These are phyloP conservation scores for Narcine bancroftii DNA, from an alignment of 2,113 vertebrate species.

Conservation along the genomic window DNA sequence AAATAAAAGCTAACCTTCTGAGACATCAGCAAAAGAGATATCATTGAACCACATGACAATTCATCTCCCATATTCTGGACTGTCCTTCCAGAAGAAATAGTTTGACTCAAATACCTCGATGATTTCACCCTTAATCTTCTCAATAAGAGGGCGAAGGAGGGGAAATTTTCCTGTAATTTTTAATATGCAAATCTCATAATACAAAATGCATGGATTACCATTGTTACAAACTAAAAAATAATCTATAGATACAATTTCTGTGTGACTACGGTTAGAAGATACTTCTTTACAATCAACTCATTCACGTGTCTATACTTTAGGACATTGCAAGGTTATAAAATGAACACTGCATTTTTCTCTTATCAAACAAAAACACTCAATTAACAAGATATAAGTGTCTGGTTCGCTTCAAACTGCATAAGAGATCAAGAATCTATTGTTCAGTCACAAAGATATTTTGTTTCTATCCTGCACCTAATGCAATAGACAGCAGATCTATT, in stretches of 20 bases:
- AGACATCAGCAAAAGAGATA: too few species aligned
- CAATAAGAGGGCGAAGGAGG: too few species aligned
- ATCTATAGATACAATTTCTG: too few species aligned
- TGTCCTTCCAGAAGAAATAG: too few species aligned
- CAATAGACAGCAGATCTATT: slow-evolving; percentile 4
- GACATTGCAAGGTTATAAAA: background rate
- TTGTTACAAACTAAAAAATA: background rate
- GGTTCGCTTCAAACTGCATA: background rate
- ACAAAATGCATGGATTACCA: background rate
- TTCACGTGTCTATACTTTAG: background rate
- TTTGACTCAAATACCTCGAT: background rate
- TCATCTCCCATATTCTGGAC: too few species aligned
- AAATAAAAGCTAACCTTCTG: too few species aligned
- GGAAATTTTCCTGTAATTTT: background rate
- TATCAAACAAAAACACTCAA: background rate
- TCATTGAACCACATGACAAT: too few species aligned
- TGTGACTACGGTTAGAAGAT: background rate
- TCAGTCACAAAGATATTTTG: background rate
- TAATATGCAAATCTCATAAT: background rate
- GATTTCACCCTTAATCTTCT: background rate
- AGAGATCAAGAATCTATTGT: background rate
- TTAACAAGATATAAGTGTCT: background rate
- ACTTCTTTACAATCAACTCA: too few species aligned
- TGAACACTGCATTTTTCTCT: background rate
- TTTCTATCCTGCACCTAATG: background rate